Evolutionary conservation across 2,113 vertebrate genomes (phyloP).

Genomic region (Polypterus bichir): DNA sequence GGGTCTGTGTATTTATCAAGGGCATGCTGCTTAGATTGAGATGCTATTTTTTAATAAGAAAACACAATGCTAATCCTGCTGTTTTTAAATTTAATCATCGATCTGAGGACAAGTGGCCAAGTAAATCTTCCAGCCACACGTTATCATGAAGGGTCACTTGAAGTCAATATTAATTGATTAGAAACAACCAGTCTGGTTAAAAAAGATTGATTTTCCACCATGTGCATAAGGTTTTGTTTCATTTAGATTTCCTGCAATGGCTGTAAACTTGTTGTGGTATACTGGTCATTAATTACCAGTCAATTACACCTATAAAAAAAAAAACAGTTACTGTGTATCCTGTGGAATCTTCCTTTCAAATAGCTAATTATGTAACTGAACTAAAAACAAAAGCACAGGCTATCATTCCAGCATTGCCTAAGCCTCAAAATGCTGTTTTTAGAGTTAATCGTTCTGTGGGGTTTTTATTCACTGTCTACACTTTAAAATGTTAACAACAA

Average conservation of each 20-base stretch:
- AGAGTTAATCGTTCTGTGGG: constrained; percentile 31
- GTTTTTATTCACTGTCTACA: constrained; percentile 40
- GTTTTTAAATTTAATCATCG: background rate
- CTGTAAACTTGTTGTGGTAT: constrained; percentile 59
- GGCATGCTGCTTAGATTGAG: background rate
- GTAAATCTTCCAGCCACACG: constrained; percentile 1
- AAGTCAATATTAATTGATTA: constrained; percentile 14
- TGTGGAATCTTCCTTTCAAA: constrained; percentile 36
- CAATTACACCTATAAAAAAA: constrained; percentile 30
- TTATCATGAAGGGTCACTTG: background rate
- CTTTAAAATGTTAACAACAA: constrained; percentile 25
- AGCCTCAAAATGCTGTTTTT: constrained; percentile 43
- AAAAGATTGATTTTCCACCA: constrained; percentile 40
- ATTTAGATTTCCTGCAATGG: constrained; percentile 45
- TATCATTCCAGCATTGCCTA: constrained; percentile 62
- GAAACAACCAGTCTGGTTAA: constrained; percentile 14
- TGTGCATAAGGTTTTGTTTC: constrained; percentile 38
- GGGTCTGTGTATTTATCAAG: background rate
- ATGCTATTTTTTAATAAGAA: background rate
- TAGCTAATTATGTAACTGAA: constrained; percentile 42
- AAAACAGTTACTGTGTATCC: constrained; percentile 33
- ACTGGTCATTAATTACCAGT: constrained; percentile 41
- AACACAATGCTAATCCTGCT: background rate
- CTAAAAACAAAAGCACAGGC: constrained; percentile 52
- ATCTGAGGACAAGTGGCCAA: constrained; percentile 1